Conservation (phyloP, 2,113 vertebrate genomes). For the Arizona elegans region DNA sequence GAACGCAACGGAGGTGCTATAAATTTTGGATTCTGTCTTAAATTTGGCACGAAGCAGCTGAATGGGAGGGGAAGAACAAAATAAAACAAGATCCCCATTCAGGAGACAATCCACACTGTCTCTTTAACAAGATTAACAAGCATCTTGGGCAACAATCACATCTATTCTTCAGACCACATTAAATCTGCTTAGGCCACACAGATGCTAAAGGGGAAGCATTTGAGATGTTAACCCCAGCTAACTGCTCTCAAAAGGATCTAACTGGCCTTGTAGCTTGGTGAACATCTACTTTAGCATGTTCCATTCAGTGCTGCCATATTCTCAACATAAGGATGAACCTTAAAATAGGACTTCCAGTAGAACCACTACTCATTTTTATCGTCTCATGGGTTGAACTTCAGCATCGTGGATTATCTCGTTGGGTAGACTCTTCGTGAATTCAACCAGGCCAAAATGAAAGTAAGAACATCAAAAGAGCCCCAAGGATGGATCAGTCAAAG, state of each 20-base stretch:
- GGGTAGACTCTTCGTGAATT: background rate
- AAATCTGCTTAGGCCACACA: background rate
- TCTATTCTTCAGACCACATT: background rate
- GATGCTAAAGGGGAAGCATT: background rate
- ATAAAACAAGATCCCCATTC: background rate
- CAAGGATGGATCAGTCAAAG: background rate
- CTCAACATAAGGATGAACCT: background rate
- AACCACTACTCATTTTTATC: background rate
- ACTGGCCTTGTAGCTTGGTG: background rate
- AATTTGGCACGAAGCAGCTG: slow-evolving; percentile 17
- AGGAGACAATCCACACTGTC: background rate
- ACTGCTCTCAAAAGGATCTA: slow-evolving; percentile 6
- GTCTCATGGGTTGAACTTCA: background rate
- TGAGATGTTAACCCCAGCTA: background rate
- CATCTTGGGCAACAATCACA: background rate
- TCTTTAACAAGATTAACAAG: background rate
- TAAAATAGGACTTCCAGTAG: background rate
- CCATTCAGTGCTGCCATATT: background rate
- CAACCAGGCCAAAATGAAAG: background rate
- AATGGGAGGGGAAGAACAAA: background rate
- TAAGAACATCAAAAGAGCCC: background rate
- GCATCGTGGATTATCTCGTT: background rate
- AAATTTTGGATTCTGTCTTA: slow-evolving; percentile 15
- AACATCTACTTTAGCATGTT: background rate
- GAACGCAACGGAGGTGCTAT: background rate